Conservation (phyloP, 2,797 vertebrate species). For the Lutjanus argentimaculatus region DNA sequence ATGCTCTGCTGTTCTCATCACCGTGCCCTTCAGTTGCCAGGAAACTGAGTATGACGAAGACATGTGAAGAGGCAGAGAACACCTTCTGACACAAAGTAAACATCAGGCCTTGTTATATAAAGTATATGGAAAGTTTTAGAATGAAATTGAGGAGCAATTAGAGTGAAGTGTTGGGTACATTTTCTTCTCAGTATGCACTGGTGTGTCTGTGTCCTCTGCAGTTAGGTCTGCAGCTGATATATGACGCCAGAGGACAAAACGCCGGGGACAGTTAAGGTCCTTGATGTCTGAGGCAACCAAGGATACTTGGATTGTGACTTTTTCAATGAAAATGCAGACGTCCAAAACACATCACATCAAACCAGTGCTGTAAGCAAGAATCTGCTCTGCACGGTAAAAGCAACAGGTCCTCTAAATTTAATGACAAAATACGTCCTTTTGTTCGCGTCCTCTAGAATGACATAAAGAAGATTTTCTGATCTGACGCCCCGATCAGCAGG, state of each 20-base stretch:
- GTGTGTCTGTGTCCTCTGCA: constrained; percentile 5
- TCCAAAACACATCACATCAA: background rate
- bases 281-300: constrained; percentile 7
- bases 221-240: background rate
- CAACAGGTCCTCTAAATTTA: background rate
- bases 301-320: background rate
- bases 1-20: constrained; percentile 67
- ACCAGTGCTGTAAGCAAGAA: background rate
- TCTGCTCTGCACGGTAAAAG: background rate
- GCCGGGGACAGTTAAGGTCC: background rate
- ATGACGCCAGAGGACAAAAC: constrained; percentile 15
- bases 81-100: constrained; percentile 71
- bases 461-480: background rate
- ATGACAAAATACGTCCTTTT: too few species aligned
- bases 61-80: constrained; percentile 60
- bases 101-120: constrained; percentile 56
- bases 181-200: background rate
- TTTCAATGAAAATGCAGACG: background rate
- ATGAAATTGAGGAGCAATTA: constrained; percentile 38
- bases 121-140: constrained; percentile 48
- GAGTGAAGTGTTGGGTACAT: constrained; percentile 6
- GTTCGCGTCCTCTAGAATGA: background rate
- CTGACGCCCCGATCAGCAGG: too few species aligned
- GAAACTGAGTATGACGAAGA: constrained; percentile 74
- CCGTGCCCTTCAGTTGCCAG: constrained; percentile 79